A percentile compares a stretch with the other conserved stretches of the same genome.
These are phyloP conservation scores for Nicator chloris DNA, from an alignment of 2,113 vertebrate genomes.

Conservation along the genomic window DNA sequence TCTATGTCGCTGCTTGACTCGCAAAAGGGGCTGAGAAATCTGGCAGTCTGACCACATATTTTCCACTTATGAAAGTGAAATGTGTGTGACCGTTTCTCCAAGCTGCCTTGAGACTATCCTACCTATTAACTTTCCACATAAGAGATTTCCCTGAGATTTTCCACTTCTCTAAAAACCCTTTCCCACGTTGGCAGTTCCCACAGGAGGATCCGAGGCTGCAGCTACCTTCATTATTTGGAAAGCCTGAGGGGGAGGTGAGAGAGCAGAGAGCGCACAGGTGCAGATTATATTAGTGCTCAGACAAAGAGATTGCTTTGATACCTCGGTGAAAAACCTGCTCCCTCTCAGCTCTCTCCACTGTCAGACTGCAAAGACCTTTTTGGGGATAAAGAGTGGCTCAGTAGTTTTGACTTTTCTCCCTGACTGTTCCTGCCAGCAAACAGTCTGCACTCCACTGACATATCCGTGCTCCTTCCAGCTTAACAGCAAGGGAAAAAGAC, in stretches of 20 bases:
- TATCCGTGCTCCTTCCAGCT: not conserved
- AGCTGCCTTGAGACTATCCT: not conserved
- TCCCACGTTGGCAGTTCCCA: not conserved
- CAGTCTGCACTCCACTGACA: not conserved
- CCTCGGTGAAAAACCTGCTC: not conserved
- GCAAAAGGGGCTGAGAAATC: not conserved
- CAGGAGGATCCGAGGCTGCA: not conserved
- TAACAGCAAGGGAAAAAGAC: not conserved
- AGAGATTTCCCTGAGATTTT: constrained; percentile 24
- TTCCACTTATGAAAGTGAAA: constrained; percentile 18
- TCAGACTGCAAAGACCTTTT: not conserved
- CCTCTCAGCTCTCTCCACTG: not conserved
- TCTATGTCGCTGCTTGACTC: not conserved
- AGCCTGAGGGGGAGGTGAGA: not conserved
- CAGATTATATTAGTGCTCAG: not conserved
- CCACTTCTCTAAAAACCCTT: not conserved
- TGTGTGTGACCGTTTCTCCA: not conserved
- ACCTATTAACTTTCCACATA: not conserved
- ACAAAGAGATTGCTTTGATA: not conserved
- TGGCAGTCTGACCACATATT: not conserved
- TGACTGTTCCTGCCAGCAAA: not conserved
- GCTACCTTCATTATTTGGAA: not conserved
- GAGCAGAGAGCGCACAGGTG: not conserved
- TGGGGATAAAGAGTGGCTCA: not conserved
- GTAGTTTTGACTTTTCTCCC: not conserved